Evolutionary conservation across 1,140 invertebrate species (phyloP), one percentile per base, ranked within the genome.

Genomic region (Lucilia cuprina): DNA sequence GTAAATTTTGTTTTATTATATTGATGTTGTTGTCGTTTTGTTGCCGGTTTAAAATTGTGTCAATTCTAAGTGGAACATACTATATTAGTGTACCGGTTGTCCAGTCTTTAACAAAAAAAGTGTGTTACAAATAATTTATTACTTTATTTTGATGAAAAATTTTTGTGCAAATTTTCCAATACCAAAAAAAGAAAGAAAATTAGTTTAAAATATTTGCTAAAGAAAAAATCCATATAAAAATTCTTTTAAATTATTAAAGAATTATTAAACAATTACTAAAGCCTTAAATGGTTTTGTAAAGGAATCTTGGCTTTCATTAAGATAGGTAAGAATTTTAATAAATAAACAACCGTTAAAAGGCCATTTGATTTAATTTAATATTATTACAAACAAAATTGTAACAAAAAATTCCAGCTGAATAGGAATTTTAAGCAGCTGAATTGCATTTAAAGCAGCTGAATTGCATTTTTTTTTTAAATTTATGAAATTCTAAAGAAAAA

Each of bases 51-150:
- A 49, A 80, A 80, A 80, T 80, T 80, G 77, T 80, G 77, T 80
- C 77, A 80, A 80, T 80, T 80, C 77, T 80, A 80, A 80, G 77
- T 80, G 77, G 77, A 80, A 80, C 77, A 80, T 80, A 21, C 77
- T 80, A 21, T 34, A 78, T 17, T 47, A 19, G 75, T 80, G 77
- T 78, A 70, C 65, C 65, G 65, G 77, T 80, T 49, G 77, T 49
- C 77, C 77, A 80, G 77, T 49, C 5, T 21, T 70, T 2, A 2
- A 14, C 55, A 17, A 30, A 30, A 30, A 30, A 80, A 80, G 77
- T 80, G 77, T 80, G 77, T 80, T 80, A 80, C 77, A 80, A 80
- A 49, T 80, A 50, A 70, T 70, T 70, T 19, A 21, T 70, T 19
- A 21, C 17, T 70, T 65, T 65, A 70, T 25, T 41, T 41, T 41